A percentile compares a stretch with the other conserved stretches of the same genome.
phyloP scores from a whole-genome alignment of 2,888 invertebrate genomes.

The Physocephala rufipes region DNA sequence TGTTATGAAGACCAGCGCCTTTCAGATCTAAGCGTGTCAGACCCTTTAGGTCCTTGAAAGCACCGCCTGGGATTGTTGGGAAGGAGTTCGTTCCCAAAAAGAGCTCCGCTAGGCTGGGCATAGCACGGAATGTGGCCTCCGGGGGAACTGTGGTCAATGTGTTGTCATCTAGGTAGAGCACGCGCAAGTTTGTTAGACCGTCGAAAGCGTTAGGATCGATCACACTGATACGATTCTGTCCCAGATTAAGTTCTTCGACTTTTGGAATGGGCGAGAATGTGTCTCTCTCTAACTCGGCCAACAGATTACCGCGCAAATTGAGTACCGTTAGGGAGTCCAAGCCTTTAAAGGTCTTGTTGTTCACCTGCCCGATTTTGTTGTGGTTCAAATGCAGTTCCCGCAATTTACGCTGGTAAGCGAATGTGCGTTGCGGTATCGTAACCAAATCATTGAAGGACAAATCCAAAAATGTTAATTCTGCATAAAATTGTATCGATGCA shows the following conservation, averaged over 20 bases:
- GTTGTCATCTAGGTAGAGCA: slow-evolving; percentile 86
- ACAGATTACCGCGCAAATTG: slow-evolving; percentile 82
- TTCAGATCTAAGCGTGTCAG: slow-evolving; percentile 81
- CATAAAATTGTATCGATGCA: slow-evolving; percentile 88
- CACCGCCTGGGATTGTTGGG: slow-evolving; percentile 77
- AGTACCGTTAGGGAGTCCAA: slow-evolving; percentile 80
- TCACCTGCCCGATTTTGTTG: slow-evolving; percentile 84
- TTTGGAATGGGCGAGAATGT: slow-evolving; percentile 79
- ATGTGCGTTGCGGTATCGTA: slow-evolving; percentile 81
- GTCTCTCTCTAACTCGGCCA: slow-evolving; percentile 80
- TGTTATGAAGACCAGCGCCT: slow-evolving; percentile 82
- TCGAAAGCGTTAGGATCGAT: slow-evolving; percentile 82
- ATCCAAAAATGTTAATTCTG: slow-evolving; percentile 85
- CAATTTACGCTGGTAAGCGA: slow-evolving; percentile 81
- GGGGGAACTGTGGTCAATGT: slow-evolving; percentile 81
- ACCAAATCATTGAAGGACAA: slow-evolving; percentile 85
- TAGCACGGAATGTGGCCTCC: slow-evolving; percentile 72
- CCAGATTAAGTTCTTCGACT: slow-evolving; percentile 85
- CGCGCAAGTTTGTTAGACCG: slow-evolving; percentile 78
- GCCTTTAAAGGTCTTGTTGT: slow-evolving; percentile 82
- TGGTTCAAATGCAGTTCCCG: slow-evolving; percentile 84
- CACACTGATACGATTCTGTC: slow-evolving; percentile 83
- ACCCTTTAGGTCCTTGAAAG: slow-evolving; percentile 80
- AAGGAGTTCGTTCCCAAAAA: slow-evolving; percentile 87
- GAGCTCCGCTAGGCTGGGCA: slow-evolving; percentile 83